Evolutionary conservation across 2,888 invertebrate genomes (phyloP), one percentile per base, ranked within the genome.

Genomic region (Ceramica pisi): DNA sequence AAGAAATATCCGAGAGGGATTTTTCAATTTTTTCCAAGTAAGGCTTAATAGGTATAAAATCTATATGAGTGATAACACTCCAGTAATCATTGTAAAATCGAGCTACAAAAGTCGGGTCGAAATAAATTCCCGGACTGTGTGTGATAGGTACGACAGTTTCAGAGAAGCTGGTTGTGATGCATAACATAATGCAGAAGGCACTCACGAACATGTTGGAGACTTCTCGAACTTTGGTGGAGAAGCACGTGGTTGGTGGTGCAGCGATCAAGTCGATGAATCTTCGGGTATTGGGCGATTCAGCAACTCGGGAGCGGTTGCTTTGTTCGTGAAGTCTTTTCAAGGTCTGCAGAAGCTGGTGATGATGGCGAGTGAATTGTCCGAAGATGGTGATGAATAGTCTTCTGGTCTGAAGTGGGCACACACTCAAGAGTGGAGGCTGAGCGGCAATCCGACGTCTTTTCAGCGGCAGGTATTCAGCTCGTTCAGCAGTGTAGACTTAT

Each of bases 51-150:
- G 80, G 56, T 41, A 64, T 38, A 23, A 75, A 75, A 23, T 75
- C 80, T 64, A 75, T 51, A 38, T 74, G 48, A 31, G 80, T 75
- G 50, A 75, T 53, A 2, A 75, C 46, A 38, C 23, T 75, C 64
- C 64, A 75, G 31, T 75, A 80, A 19, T 75, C 80, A 26, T 75
- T 53, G 57, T 80, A 80, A 44, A 75, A 75, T 41, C 63, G 59
- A 48, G 75, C 64, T 3, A 57, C 51, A 14, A 41, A 48, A 12
- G 38, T 74, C 6, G 80, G 80, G 16, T 80, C 75, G 8, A 75
- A 75, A 59, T 64, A 64, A 23, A 75, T 46, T 16, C 72, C 72
- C 0, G 72, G 72, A 70, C 72, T 78, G 26, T 70, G 50, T 19
- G 50, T 8, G 35, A 73, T 70, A 12, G 72, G 72, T 21, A 26